Evolutionary conservation across 2,797 vertebrate genomes (phyloP), one percentile per base, ranked within the genome.

Genomic region (Myotis planiceps): DNA sequence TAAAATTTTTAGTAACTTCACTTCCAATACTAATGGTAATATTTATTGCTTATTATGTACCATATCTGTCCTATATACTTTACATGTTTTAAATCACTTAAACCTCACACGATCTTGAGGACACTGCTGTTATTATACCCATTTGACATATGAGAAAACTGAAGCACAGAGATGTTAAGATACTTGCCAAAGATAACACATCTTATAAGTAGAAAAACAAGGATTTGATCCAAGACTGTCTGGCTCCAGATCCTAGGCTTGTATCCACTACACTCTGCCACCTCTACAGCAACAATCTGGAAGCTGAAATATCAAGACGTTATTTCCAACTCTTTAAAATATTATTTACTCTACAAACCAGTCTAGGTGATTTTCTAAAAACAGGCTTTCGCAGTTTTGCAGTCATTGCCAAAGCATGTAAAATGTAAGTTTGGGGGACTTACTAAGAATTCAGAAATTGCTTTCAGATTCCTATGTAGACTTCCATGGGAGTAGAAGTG

Each of bases 331-430:
- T n/a, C 91, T 97, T 97, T 96, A 75, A 92, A 94, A 69, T 94
- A 97, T 88, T 97, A 96, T 96, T 96, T 95, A 95, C 86, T 95
- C 91, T 92, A 96, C 93, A 96, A 84, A 88, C 82, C 86, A 96
- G 94, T 92, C 49, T 93, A 96, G 93, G 93, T 97, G 90, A 94
- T 95, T 97, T 96, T 84, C 92, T 95, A 96, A 96, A 97, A 97
- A 91, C 95, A 96, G 94, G 37, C 86, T 88, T 97, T 92, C 25
- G 0, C 81, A 92, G 71, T 78, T 92, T 92, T 49, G n/a, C 82
- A 42, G 39, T 89, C 85, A 37, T 85, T 96, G 94, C 86, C 95
- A 96, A 94, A 88, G 66, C 90, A 91, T 83, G 78, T 85, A 92
- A 95, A 94, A 96, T 63, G 51, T 89, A 63, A 89, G 18, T 76